Base-by-base conservation (phyloP, 2,113 vertebrate species). In the Corydoras maculifer region DNA sequence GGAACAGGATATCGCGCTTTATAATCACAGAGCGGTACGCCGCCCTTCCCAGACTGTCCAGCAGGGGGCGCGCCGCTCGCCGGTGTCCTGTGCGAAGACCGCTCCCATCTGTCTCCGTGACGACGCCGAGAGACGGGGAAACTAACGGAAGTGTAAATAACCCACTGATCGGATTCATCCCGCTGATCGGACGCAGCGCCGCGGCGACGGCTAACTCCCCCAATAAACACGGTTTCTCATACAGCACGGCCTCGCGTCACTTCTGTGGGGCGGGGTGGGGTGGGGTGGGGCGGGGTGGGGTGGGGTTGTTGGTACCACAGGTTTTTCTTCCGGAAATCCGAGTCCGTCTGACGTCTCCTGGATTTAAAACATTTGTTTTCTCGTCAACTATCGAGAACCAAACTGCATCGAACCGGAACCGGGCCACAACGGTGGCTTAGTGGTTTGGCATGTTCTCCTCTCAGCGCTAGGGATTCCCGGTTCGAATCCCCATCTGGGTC, bases 161-260 rank as follows among this genome's bases (percentile, higher is more conserved):
- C 85, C 84, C 85, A 88, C 77, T 81, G 79, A 81, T 86, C 80
- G 79, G 87, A 88, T 90, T 88, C 89, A 91, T 92, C 93, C 91
- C 91, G 88, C 86, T 89, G 88, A 88, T 91, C 88, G 91, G 35
- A 43, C 35, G 35, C 4, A 43, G 4, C 4, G 35, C 4, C 4
- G 35, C 4, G 90, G 91, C 90, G 92, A 90, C 89, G 86, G 87
- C 88, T 89, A 90, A 93, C 92, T 78, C 72, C 75, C 72, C 66
- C 67, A 77, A 79, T 77, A 82, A 80, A 72, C 18, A 67, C 58
- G 35, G 82, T 88, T 89, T 87, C 87, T 89, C 88, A 88, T 90
- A 89, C 87, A 85, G 59, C 58, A 62, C 65, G 25, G 29, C 65
- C 50, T 61, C 65, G 72, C 32, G 48, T 57, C n/a, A n/a, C 55